Percentiles rank a stretch among this genome's conserved stretches.
Conservation (phyloP, 1,140 invertebrate genomes). For the Eumeta japonica region DNA sequence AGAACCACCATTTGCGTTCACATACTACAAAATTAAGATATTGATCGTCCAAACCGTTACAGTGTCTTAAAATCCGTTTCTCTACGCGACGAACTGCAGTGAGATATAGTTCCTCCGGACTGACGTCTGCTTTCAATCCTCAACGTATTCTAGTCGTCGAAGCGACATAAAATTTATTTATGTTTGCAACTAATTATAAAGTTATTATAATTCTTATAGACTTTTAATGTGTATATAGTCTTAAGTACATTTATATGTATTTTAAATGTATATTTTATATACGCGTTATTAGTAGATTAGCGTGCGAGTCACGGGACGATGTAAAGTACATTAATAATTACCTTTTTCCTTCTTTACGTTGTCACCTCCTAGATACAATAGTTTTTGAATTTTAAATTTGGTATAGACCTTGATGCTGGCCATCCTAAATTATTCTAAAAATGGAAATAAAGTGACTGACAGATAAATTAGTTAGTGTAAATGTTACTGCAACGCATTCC, state of each 20-base stretch:
- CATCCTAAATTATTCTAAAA: slow-evolving; percentile 37
- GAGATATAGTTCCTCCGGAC: slow-evolving; percentile 42
- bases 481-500: slow-evolving; percentile 50
- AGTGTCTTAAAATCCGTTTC: too few relatives aligned
- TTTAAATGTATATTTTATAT: slow-evolving; percentile 33
- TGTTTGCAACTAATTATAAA: slow-evolving; percentile 53
- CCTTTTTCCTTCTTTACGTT: too few relatives aligned
- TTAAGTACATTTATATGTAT: slow-evolving; percentile 47
- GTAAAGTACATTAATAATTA: slow-evolving; percentile 44
- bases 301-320: slow-evolving; percentile 33
- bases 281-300: slow-evolving; percentile 40
- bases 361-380: slow-evolving; percentile 31
- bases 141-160: slow-evolving; percentile 54
- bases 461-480: too few relatives aligned
- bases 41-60: too few relatives aligned
- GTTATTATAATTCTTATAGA: slow-evolving; percentile 48
- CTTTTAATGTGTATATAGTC: slow-evolving; percentile 38
- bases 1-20: too few relatives aligned
- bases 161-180: slow-evolving; percentile 47
- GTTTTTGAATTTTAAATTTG: slow-evolving; percentile 21
- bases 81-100: too few relatives aligned
- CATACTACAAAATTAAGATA: too few relatives aligned
- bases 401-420: slow-evolving; percentile 39
- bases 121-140: slow-evolving; percentile 51
- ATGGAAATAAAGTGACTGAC: too few relatives aligned